A percentile compares a stretch with the other conserved stretches of the same genome.
Evolutionary conservation across 1,140 invertebrate genomes (phyloP).

Genomic region (Neuroterus valhalla): DNA sequence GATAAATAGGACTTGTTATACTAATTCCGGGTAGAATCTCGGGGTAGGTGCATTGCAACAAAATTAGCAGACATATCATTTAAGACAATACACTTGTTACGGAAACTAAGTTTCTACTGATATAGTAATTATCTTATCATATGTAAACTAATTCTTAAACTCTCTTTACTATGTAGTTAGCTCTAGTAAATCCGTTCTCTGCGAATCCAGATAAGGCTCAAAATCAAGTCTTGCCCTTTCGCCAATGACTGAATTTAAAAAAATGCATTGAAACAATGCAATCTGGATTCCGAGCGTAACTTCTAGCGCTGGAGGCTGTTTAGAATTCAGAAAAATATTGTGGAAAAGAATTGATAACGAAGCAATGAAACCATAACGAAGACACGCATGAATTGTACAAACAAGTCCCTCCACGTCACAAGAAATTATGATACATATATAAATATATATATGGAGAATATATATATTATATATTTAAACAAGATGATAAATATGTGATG

Average conservation of each 20-base stretch:
- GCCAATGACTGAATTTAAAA: constrained; percentile 30
- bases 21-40: constrained; percentile 63
- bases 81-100: constrained; percentile 75
- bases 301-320: constrained; percentile 64
- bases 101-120: constrained; percentile 73
- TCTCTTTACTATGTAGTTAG: constrained; percentile 41
- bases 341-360: constrained; percentile 65
- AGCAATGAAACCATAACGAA: constrained; percentile 74
- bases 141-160: constrained; percentile 62
- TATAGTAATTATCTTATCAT: constrained; percentile 63
- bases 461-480: constrained; percentile 63
- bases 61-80: constrained; percentile 76
- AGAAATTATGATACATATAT: constrained; percentile 67
- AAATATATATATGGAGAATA: constrained; percentile 56
- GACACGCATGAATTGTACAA: constrained; percentile 74
- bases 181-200: not conserved
- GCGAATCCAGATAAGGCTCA: constrained; percentile 2
- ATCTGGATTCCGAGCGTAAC: constrained; percentile 33
- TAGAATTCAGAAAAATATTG: constrained; percentile 54
- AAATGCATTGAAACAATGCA: constrained; percentile 33
- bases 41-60: constrained; percentile 61
- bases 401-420: constrained; percentile 75
- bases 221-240: not conserved
- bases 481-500: constrained; percentile 74
- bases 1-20: constrained; percentile 47